phyloP scores from a whole-genome alignment of 2,797 vertebrate genomes.

The Manis pentadactyla region DNA sequence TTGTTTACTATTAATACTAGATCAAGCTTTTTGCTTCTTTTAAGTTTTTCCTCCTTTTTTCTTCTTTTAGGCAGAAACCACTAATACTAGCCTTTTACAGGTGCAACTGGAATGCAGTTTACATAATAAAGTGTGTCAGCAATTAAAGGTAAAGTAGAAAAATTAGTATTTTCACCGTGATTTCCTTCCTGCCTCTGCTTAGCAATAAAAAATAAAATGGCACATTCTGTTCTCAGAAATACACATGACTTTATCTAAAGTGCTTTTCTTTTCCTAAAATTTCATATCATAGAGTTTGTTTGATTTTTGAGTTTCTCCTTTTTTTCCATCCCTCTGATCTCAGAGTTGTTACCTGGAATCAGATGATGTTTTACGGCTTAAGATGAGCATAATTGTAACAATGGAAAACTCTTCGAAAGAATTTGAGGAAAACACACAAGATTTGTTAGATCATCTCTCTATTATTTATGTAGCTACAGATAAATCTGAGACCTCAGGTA shows the following conservation, averaged over 20 bases:
- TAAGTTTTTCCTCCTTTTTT: conserved; percentile 60
- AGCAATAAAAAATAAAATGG: conserved; percentile 3
- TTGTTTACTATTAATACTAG: neutral
- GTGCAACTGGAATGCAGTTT: conserved; percentile 95
- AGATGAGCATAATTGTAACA: conserved; percentile 94
- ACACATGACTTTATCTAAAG: neutral
- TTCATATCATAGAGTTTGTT: neutral
- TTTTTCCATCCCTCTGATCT: neutral
- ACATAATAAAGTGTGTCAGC: conserved; percentile 89
- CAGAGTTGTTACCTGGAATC: conserved; percentile 90
- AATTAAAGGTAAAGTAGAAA: conserved; percentile 84
- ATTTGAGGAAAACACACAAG: conserved; percentile 96
- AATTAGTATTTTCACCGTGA: neutral
- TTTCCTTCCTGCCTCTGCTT: neutral
- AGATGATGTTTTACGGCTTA: conserved; percentile 91
- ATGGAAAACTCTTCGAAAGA: conserved; percentile 90
- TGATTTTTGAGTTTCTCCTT: conserved; percentile 3
- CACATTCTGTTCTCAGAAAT: neutral
- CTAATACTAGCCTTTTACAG: conserved; percentile 94
- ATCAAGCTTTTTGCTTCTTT: neutral
- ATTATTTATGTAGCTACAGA: conserved; percentile 92
- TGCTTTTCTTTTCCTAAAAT: neutral
- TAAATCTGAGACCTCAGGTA: conserved; percentile 87
- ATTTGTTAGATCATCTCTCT: conserved; percentile 96
- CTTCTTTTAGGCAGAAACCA: conserved; percentile 92